Conservation (phyloP, 2,797 vertebrate genomes). For the Crotalus adamanteus region DNA sequence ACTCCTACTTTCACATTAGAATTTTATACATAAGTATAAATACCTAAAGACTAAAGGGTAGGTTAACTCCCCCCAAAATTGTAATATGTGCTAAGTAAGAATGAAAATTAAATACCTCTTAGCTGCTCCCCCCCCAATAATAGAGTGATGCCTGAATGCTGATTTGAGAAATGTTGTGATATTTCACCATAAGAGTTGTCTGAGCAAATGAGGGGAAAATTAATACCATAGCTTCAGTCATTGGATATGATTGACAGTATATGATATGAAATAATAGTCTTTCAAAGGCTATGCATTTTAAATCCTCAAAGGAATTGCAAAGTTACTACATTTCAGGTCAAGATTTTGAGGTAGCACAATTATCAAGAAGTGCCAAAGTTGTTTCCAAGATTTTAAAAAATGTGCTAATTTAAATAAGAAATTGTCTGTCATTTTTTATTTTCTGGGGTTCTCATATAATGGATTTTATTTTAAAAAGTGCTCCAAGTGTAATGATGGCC, state of each 20-base stretch:
- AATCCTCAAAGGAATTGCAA: slow-evolving; percentile 25
- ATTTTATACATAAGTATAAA: slow-evolving; percentile 10
- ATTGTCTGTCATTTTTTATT: background rate
- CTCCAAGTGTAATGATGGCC: slow-evolving; percentile 11
- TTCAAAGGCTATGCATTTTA: slow-evolving; percentile 20
- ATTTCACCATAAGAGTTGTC: slow-evolving; percentile 6
- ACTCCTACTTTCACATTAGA: background rate
- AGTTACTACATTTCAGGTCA: background rate
- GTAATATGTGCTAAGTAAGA: slow-evolving; percentile 14
- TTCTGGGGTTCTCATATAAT: background rate
- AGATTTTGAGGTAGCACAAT: slow-evolving; percentile 22
- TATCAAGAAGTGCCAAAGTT: slow-evolving; percentile 27
- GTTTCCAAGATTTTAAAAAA: slow-evolving; percentile 14
- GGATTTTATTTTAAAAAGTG: slow-evolving; percentile 8
- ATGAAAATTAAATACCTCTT: slow-evolving; percentile 18
- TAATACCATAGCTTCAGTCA: background rate
- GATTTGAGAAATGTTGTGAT: slow-evolving; percentile 6
- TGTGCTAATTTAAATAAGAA: background rate
- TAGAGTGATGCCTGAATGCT: slow-evolving; percentile 19
- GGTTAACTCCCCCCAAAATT: background rate
- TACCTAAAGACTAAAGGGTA: background rate
- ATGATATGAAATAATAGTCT: slow-evolving; percentile 9
- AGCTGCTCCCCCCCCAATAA: slow-evolving; percentile 10
- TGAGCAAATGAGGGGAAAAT: background rate
- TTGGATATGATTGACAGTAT: background rate